Evolutionary conservation across 2,113 vertebrate genomes (phyloP).

Genomic region (Oryzias woworae): DNA sequence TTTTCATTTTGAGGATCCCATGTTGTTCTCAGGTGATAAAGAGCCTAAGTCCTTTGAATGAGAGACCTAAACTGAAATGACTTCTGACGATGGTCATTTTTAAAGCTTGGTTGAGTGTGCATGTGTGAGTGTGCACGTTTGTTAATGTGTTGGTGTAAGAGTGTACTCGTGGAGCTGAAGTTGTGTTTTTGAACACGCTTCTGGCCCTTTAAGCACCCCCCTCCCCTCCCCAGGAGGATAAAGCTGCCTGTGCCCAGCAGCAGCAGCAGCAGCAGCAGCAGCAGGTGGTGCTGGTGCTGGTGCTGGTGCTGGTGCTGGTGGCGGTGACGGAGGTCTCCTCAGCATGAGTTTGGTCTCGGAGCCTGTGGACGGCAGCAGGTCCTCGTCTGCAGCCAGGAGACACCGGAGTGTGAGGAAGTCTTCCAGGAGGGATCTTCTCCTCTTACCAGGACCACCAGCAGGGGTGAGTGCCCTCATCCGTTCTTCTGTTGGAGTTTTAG

Average conservation of each 20-base stretch:
- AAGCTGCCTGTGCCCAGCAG: conserved; percentile 27
- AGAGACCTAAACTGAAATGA: no score
- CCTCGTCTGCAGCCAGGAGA: conserved; percentile 77
- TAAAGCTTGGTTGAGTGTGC: background rate
- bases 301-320: no score
- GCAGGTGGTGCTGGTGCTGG: no score
- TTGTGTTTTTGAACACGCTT: background rate
- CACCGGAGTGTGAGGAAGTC: conserved; percentile 81
- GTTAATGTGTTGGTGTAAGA: background rate
- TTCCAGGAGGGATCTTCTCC: conserved; percentile 79
- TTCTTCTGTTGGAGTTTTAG: background rate
- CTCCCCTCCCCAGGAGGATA: conserved; percentile 59
- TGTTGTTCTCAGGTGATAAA: no score
- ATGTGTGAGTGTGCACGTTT: background rate
- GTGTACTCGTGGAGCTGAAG: background rate
- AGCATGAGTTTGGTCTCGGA: conserved; percentile 67
- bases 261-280: conserved; percentile 39
- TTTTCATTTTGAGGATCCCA: no score
- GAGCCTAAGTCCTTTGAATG: no score
- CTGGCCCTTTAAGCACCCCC: conserved; percentile 77
- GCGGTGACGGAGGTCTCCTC: background rate
- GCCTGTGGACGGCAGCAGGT: conserved; percentile 60
- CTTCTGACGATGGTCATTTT: no score
- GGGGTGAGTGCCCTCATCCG: conserved; percentile 76
- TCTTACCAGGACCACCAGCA: conserved; percentile 83